A percentile compares a stretch with the other conserved stretches of the same genome.
Evolutionary conservation across 2,113 vertebrate genomes (phyloP).

Genomic region (Myanophis thanlyinensis): DNA sequence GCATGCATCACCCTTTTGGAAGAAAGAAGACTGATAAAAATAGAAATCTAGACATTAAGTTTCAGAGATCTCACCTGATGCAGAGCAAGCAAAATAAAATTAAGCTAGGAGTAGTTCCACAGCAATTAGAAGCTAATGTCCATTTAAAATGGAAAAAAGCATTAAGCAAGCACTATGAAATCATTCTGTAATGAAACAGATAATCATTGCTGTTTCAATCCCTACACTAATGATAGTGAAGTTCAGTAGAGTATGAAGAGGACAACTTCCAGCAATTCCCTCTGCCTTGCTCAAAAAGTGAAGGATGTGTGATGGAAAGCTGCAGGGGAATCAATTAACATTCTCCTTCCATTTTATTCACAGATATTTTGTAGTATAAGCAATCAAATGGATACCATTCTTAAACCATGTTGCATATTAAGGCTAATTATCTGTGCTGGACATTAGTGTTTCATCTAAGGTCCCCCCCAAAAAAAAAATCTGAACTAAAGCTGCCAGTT

Average conservation of each 20-base stretch:
- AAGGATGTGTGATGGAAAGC: not conserved
- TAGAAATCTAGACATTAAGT: slow-evolving; percentile 38
- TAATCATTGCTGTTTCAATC: not conserved
- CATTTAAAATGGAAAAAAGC: not conserved
- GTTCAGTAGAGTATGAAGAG: not conserved
- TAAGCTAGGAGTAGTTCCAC: not conserved
- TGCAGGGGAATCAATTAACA: not conserved
- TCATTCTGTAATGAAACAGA: not conserved
- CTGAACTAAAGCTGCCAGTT: not conserved
- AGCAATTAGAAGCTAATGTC: slow-evolving; percentile 7
- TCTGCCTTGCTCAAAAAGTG: not conserved
- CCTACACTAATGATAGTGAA: not conserved
- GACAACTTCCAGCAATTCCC: not conserved
- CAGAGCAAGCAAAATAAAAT: not conserved
- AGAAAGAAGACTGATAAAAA: slow-evolving; percentile 23
- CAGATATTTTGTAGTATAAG: not conserved
- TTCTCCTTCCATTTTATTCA: not conserved
- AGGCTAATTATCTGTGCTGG: not conserved
- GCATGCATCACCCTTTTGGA: not conserved
- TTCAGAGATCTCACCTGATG: not conserved
- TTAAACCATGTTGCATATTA: not conserved
- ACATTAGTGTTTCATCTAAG: not conserved
- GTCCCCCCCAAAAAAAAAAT: not conserved
- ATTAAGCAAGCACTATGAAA: not conserved
- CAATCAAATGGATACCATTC: not conserved